Evolutionary conservation across 2,797 vertebrate species (phyloP), one percentile per base, ranked within the genome.

Genomic region (Schizopygopsis malacanthus): DNA sequence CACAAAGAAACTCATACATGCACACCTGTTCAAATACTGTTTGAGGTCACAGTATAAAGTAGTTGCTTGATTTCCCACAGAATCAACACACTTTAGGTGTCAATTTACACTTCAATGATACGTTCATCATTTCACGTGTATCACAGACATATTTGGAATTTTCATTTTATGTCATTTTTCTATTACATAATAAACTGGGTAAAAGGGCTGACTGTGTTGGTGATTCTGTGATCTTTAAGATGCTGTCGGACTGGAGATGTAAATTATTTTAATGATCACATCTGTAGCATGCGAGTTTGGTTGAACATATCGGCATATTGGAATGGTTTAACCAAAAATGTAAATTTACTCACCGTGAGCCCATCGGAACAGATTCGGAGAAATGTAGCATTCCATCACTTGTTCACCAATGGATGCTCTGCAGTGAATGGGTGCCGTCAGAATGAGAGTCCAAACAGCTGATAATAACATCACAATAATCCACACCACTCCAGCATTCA

Each of bases 201-300:
- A 79, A 89, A 89, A 88, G 88, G 88, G 89, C 89, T 88, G 43
- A 83, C 63, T 72, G 85, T 83, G 83, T 84, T 84, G 63, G 77
- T 84, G 77, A 80, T 71, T 72, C 78, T 84, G 41, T 76, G 52
- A 81, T 77, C 43, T 45, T 77, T 77, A 54, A 75, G 59, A 84
- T 43, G 72, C 43, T 76, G 39, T 77, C 2, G 9, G n/a, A 37
- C 56, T 37, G 12, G 22, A 61, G 10, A 39, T 50, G 28, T 65
- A 18, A 50, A 37, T 50, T 0, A 63, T 63, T 50, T 50, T 11
- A 75, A 61, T 73, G 12, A 28, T 18, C 9, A 54, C 4, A 25
- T 50, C 20, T 65, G 25, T 18, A 37, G 12, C 6, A 54, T 54
- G 47, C 20, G 12, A 37, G 0, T n/a, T 65, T 50, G 43, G 10